Base-by-base conservation (phyloP, 2,888 invertebrate genomes). In the Arge pagana region DNA sequence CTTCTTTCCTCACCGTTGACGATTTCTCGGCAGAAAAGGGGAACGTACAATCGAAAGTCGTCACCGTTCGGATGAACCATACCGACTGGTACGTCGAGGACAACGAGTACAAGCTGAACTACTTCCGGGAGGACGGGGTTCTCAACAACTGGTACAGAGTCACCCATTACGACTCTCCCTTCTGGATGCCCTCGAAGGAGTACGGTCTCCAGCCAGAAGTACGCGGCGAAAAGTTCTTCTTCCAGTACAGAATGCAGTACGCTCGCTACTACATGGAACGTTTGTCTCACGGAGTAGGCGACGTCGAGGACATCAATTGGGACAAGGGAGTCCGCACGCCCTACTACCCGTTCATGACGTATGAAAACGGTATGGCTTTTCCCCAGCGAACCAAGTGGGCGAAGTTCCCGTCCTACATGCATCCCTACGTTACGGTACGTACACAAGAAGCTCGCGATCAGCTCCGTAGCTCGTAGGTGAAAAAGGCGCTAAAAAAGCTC, bases 101-200 rank as follows among this genome's bases (percentile, higher is more conserved):
- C 60, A 67, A 79, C 2, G 86, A 88, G 62, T 80, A 81, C 64
- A 81, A 79, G 53, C 61, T 88, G 51, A 79, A 83, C 28, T 88
- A 88, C 76, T 86, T 87, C 76, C 85, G 84, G 24, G 87, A 88
- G 67, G 88, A 88, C 65, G 78, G 88, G 60, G 87, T 85, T 53
- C 76, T 85, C 64, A 88, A 86, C 74, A 67, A 82, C 0, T 86
- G 80, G 76, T 87, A 88, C 78, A 84, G 81, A 74, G 84, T 81
- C 73, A 82, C 84, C 77, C 83, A 86, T 65, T 68, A 80, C 55
- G 80, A 83, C 52, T 80, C 80, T 65, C 85, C 87, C 30, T 85
- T 83, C 80, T 85, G 85, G 83, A 76, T 85, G 70, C 78, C 80
- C 40, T 80, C 81, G 48, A 76, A 81, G 18, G 77, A 81, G 45